These are phyloP conservation scores for Grus americana DNA, from an alignment of 2,113 vertebrate genomes.

Conservation along the genomic window DNA sequence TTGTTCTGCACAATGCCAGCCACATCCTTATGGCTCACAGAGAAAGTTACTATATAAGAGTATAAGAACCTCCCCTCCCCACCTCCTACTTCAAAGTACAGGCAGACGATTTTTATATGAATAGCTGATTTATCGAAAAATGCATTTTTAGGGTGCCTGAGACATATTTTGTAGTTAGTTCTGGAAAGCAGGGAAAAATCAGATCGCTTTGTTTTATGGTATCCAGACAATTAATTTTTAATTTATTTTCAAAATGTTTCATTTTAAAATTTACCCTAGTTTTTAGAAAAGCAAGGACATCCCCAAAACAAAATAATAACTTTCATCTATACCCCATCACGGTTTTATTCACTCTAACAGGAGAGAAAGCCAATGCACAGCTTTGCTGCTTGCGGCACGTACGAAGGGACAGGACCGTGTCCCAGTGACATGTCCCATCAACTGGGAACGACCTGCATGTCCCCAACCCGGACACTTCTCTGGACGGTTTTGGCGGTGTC, in stretches of 20 bases:
- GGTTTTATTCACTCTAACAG: not conserved
- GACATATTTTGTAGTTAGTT: not conserved
- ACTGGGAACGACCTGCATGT: not conserved
- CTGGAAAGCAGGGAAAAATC: not conserved
- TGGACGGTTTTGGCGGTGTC: accelerated
- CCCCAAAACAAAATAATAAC: not conserved
- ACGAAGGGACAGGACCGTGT: accelerated
- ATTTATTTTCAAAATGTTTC: not conserved
- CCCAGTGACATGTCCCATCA: not conserved
- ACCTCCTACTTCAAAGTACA: not conserved
- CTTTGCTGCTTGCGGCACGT: not conserved
- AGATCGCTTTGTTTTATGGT: not conserved
- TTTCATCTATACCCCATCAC: not conserved
- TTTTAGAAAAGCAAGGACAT: not conserved
- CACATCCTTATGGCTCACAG: not conserved
- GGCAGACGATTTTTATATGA: not conserved
- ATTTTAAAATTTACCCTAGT: not conserved
- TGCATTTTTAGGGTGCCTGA: not conserved
- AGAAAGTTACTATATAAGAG: not conserved
- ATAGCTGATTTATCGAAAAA: not conserved
- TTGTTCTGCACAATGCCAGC: not conserved
- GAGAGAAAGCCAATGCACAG: not conserved
- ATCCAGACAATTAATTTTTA: not conserved
- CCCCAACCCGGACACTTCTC: accelerated
- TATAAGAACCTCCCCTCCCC: not conserved